These are phyloP conservation scores for Ceramica pisi DNA, from an alignment of 2,888 invertebrate genomes.

Conservation along the genomic window DNA sequence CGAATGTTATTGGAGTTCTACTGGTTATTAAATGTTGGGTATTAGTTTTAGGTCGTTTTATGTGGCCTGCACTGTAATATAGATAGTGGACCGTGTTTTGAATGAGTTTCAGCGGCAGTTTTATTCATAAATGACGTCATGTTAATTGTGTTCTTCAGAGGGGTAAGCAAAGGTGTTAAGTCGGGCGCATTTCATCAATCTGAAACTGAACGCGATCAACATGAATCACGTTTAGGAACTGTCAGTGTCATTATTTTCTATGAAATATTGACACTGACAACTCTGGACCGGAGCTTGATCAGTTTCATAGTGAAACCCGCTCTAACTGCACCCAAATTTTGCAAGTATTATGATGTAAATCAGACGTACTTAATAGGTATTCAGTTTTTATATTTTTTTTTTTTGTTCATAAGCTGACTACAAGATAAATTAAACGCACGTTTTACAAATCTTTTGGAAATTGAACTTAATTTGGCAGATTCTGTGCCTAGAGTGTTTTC, in stretches of 20 bases:
- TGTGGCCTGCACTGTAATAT: constrained; percentile 55
- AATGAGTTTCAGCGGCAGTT: constrained; percentile 28
- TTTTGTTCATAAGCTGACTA: neutral
- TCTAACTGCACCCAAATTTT: neutral
- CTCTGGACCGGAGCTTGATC: too few relatives aligned
- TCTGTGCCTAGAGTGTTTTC: neutral
- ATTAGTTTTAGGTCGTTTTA: constrained; percentile 61
- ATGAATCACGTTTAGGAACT: too few relatives aligned
- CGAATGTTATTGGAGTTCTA: constrained; percentile 82
- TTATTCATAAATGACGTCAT: constrained; percentile 22
- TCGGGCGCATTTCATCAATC: too few relatives aligned
- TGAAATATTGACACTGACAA: too few relatives aligned
- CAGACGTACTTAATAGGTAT: too few relatives aligned
- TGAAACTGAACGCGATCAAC: too few relatives aligned
- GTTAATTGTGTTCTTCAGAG: too few relatives aligned
- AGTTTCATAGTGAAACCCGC: too few relatives aligned
- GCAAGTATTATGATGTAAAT: neutral
- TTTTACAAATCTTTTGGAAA: neutral
- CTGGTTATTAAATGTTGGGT: constrained; percentile 63
- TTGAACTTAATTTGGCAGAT: neutral
- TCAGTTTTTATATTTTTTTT: too few relatives aligned
- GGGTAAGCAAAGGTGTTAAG: neutral
- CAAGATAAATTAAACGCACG: neutral
- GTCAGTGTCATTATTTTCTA: too few relatives aligned
- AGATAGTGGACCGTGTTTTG: constrained; percentile 55